Conservation (phyloP, 2,888 invertebrate genomes). For the Drosophila recens region DNA sequence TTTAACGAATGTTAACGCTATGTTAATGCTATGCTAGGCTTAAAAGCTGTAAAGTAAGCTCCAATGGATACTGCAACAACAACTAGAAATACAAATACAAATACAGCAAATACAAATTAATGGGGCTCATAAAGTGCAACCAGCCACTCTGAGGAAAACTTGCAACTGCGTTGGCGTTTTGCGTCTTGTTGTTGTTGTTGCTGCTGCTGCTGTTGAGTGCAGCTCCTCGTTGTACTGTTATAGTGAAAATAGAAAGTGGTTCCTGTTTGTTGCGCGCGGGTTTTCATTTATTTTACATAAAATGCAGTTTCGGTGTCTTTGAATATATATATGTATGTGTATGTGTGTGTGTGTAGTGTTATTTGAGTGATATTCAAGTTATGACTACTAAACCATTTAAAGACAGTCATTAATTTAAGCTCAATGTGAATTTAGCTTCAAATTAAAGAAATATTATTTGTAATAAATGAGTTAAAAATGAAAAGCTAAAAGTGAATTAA, state of each 20-base stretch:
- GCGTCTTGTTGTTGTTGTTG: slow-evolving; percentile 25
- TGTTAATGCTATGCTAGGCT: slow-evolving; percentile 69
- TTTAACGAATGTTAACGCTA: slow-evolving; percentile 62
- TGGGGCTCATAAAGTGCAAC: slow-evolving; percentile 67
- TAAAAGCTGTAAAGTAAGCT: slow-evolving; percentile 59
- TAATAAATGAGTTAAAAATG: neutral
- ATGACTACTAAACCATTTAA: slow-evolving; percentile 34
- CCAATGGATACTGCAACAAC: slow-evolving; percentile 33
- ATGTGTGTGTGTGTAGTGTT: slow-evolving; percentile 34
- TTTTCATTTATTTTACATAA: slow-evolving; percentile 80
- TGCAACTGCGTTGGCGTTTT: slow-evolving; percentile 63
- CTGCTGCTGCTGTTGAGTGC: slow-evolving; percentile 32
- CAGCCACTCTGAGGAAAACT: slow-evolving; percentile 71
- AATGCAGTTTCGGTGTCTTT: slow-evolving; percentile 63
- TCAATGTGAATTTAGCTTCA: slow-evolving; percentile 14
- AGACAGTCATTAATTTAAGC: slow-evolving; percentile 18
- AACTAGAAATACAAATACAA: slow-evolving; percentile 26
- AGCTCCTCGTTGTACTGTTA: slow-evolving; percentile 72
- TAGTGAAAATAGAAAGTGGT: slow-evolving; percentile 85
- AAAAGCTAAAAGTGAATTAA: too few relatives aligned
- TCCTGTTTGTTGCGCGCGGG: slow-evolving; percentile 77
- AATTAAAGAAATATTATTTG: neutral
- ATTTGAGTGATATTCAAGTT: slow-evolving; percentile 40
- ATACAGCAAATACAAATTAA: slow-evolving; percentile 56
- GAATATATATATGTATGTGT: slow-evolving; percentile 21